These are phyloP conservation scores for Brachionus sp. DNA, from an alignment of 1,140 invertebrate genomes.

Conservation along the genomic window DNA sequence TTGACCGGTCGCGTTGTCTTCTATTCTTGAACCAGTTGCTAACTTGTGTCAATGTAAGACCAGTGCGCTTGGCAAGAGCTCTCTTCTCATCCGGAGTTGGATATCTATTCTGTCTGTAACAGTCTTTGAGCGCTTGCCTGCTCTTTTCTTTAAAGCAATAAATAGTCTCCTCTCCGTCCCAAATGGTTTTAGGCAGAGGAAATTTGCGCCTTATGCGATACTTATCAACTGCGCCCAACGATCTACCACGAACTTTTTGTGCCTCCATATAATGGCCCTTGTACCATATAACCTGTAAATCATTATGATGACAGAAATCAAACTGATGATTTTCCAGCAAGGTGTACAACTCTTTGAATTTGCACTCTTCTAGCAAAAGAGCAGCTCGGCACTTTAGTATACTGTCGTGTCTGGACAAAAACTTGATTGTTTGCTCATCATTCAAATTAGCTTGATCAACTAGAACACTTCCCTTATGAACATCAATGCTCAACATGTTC, in stretches of 20 bases:
- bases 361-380: constrained; percentile 79
- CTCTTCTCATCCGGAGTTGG: constrained; percentile 89
- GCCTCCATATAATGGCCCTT: constrained; percentile 80
- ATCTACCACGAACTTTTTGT: constrained; percentile 84
- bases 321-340: constrained; percentile 92
- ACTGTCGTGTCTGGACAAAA: constrained; percentile 64
- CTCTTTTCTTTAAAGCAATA: constrained; percentile 87
- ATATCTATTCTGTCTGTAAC: constrained; percentile 83
- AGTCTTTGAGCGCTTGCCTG: constrained; percentile 76
- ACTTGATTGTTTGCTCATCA: background rate
- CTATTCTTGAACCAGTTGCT: constrained; percentile 93
- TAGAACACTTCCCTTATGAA: background rate
- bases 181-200: constrained; percentile 91
- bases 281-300: constrained; percentile 78
- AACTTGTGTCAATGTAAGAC: constrained; percentile 91
- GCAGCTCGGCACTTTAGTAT: constrained; percentile 98
- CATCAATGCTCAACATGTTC: background rate
- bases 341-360: constrained; percentile 83
- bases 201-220: constrained; percentile 94
- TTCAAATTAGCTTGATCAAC: background rate
- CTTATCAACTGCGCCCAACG: constrained; percentile 86
- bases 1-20: constrained; percentile 85
- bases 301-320: constrained; percentile 89
- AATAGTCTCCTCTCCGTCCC: constrained; percentile 97
- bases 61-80: constrained; percentile 89